Conservation (phyloP, 2,113 vertebrate species). For the Oceanites oceanicus region DNA sequence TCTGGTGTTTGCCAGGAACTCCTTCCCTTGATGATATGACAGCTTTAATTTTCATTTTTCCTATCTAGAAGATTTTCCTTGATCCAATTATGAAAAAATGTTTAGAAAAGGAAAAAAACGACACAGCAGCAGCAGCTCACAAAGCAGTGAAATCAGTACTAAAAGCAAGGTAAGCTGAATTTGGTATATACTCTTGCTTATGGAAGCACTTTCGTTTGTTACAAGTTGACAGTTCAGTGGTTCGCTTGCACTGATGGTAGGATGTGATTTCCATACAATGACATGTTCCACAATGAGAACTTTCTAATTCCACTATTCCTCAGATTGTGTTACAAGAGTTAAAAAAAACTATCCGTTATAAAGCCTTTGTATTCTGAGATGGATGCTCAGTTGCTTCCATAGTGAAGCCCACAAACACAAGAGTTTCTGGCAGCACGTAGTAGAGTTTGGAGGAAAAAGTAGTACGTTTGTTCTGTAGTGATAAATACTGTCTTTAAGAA, state of each 20-base stretch:
- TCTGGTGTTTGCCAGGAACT: background rate
- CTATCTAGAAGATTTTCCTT: background rate
- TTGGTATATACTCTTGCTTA: background rate
- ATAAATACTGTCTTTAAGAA: background rate
- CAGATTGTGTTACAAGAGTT: background rate
- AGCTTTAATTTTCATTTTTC: background rate
- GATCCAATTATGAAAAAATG: slow-evolving; percentile 84
- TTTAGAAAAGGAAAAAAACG: slow-evolving; percentile 97
- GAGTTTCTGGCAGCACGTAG: background rate
- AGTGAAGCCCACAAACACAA: background rate
- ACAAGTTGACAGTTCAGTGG: background rate
- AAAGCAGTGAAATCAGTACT: slow-evolving; percentile 97
- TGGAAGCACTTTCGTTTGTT: background rate
- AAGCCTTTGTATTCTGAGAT: background rate
- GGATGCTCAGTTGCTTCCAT: background rate
- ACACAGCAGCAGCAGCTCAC: slow-evolving; percentile 98
- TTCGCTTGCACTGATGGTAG: background rate
- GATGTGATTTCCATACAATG: background rate
- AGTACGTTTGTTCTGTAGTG: background rate
- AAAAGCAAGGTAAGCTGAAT: slow-evolving; percentile 90
- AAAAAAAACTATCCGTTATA: background rate
- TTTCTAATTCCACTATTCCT: background rate
- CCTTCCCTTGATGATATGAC: background rate
- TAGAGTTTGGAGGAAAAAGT: background rate
- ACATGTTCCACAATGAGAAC: background rate